Percentiles rank a stretch among this genome's conserved stretches.
Conservation (phyloP, 1,140 invertebrate species). For the Phortica variegata region DNA sequence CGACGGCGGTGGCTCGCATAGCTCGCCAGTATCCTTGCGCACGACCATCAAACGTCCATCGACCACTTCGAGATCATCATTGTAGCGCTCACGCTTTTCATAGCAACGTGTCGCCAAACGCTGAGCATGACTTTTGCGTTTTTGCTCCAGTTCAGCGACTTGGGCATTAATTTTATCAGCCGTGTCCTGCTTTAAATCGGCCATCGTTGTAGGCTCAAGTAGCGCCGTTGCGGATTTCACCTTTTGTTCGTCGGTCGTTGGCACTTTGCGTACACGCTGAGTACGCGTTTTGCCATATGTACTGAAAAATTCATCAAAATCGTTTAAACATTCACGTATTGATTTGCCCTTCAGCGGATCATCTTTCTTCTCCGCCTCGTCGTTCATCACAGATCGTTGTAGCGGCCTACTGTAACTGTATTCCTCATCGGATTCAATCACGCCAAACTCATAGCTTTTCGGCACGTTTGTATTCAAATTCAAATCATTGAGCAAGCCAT, state of each 20-base stretch:
- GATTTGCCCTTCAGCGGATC: conserved; percentile 32
- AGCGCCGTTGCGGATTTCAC: conserved; percentile 26
- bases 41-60: conserved; percentile 41
- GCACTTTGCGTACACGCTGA: background rate
- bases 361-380: conserved; percentile 19
- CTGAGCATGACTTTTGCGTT: conserved; percentile 16
- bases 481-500: conserved; percentile 29
- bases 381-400: conserved; percentile 20
- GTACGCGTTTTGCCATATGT: conserved; percentile 6
- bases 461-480: conserved; percentile 7
- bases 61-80: conserved; percentile 41
- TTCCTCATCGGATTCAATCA: conserved; percentile 42
- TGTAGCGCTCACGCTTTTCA: conserved; percentile 32
- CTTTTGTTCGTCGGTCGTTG: conserved; percentile 14
- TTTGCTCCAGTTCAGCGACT: conserved; percentile 18
- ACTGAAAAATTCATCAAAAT: conserved; percentile 23
- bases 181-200: conserved; percentile 20
- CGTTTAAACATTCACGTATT: conserved; percentile 31
- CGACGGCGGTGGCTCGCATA: conserved; percentile 31
- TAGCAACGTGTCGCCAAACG: conserved; percentile 30
- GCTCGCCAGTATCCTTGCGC: conserved; percentile 35
- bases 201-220: conserved; percentile 14
- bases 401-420: conserved; percentile 26
- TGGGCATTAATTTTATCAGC: conserved; percentile 20
- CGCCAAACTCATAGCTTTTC: conserved; percentile 29